A percentile compares a stretch with the other conserved stretches of the same genome.
These are phyloP conservation scores for Heliangelus exortis DNA, from an alignment of 2,797 vertebrate species.

Conservation along the genomic window DNA sequence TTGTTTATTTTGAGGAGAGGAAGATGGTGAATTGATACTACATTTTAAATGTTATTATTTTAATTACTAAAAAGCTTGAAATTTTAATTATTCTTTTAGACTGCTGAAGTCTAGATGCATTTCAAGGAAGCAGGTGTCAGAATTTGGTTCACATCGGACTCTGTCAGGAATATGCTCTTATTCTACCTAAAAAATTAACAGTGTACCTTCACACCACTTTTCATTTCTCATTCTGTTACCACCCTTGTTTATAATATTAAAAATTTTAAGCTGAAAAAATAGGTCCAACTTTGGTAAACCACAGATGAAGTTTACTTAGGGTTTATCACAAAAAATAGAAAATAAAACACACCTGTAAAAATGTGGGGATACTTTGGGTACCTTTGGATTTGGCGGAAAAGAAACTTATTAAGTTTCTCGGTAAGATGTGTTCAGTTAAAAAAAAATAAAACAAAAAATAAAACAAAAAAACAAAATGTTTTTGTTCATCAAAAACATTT, in stretches of 20 bases:
- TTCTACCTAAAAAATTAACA: neutral
- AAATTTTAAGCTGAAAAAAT: slow-evolving; percentile 54
- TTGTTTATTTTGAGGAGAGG: neutral
- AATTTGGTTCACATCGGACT: neutral
- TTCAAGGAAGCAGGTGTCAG: neutral
- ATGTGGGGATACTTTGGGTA: neutral
- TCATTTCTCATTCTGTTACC: slow-evolving; percentile 33
- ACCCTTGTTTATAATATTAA: slow-evolving; percentile 37
- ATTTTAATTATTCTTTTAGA: neutral
- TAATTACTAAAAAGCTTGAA: neutral
- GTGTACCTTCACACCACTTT: neutral
- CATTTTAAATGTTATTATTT: neutral
- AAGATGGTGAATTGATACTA: neutral
- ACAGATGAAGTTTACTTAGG: slow-evolving; percentile 61
- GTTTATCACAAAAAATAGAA: neutral
- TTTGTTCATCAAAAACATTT: too few relatives aligned
- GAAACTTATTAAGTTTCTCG: slow-evolving; percentile 6
- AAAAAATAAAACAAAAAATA: neutral
- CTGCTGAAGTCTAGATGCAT: neutral
- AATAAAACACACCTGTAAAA: neutral
- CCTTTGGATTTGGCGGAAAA: slow-evolving; percentile 52
- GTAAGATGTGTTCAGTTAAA: neutral
- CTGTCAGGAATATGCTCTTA: neutral
- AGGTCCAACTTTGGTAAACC: slow-evolving; percentile 51
- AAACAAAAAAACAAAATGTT: too few relatives aligned